phyloP scores from a whole-genome alignment of 2,888 invertebrate genomes.

The Cerceris ruficornis region DNA sequence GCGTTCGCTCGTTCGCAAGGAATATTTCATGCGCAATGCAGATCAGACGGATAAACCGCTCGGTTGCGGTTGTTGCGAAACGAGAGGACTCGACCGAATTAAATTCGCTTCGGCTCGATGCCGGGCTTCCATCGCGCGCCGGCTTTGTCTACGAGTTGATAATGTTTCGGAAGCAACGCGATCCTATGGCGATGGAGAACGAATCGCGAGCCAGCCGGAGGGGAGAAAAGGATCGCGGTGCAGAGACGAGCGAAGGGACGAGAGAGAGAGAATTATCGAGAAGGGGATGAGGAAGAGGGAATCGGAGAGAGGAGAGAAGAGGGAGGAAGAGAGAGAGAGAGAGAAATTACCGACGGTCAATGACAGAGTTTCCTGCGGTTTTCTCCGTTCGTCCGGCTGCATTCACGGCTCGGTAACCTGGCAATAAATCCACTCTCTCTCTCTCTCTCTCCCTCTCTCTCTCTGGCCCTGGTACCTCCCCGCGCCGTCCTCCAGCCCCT shows the following conservation, averaged over 20 bases:
- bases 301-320: slow-evolving; percentile 17
- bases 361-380: slow-evolving; percentile 72
- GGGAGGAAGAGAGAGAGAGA: slow-evolving; percentile 28
- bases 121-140: slow-evolving; percentile 45
- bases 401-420: slow-evolving; percentile 69
- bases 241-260: background rate
- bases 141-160: slow-evolving; percentile 62
- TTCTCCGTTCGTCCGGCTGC: slow-evolving; percentile 70
- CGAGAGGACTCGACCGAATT: slow-evolving; percentile 40
- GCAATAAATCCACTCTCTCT: slow-evolving; percentile 69
- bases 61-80: slow-evolving; percentile 6
- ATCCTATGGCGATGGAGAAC: slow-evolving; percentile 28
- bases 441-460: slow-evolving; percentile 9
- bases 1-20: slow-evolving; percentile 5
- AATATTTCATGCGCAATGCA: slow-evolving; percentile 35
- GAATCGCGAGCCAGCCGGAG: slow-evolving; percentile 10
- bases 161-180: slow-evolving; percentile 55
- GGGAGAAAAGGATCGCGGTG: slow-evolving; percentile 11
- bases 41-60: slow-evolving; percentile 45
- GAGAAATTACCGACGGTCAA: slow-evolving; percentile 70
- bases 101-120: slow-evolving; percentile 51
- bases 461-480: background rate
- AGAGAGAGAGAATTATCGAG: slow-evolving; percentile 3
- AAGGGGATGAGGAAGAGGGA: slow-evolving; percentile 5
- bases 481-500: slow-evolving; percentile 16